A percentile compares a stretch with the other conserved stretches of the same genome.
Conservation (phyloP, 2,888 invertebrate genomes). For the Drosophila quinaria region DNA sequence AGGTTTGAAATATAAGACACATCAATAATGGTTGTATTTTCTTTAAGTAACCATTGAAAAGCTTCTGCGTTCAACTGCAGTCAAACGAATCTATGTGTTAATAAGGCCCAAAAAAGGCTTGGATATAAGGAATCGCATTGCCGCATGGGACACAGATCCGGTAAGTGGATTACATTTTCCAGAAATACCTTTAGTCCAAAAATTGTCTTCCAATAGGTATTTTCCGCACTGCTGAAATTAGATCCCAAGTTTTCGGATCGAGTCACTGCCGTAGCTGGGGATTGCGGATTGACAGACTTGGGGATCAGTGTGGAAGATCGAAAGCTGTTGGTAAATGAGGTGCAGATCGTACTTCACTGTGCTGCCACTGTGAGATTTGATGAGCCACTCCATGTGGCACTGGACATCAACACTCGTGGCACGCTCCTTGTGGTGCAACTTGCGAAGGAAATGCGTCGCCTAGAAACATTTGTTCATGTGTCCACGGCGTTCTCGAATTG, state of each 20-base stretch:
- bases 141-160: conserved; percentile 89
- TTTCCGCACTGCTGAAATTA: conserved; percentile 57
- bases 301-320: conserved; percentile 84
- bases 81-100: conserved; percentile 87
- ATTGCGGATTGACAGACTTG: conserved; percentile 82
- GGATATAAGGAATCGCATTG: conserved; percentile 87
- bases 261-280: conserved; percentile 83
- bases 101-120: conserved; percentile 88
- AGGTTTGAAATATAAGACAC: background rate
- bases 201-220: conserved; percentile 47
- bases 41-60: conserved; percentile 86
- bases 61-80: conserved; percentile 87
- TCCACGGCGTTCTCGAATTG: conserved; percentile 90
- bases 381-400: conserved; percentile 89
- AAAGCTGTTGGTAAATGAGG: conserved; percentile 70
- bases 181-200: background rate
- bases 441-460: conserved; percentile 86
- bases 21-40: background rate
- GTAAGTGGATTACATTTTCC: conserved; percentile 82
- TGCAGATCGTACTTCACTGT: conserved; percentile 91
- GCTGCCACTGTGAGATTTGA: conserved; percentile 95
- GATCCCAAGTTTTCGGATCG: conserved; percentile 77
- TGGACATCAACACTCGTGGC: conserved; percentile 90
- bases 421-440: conserved; percentile 88
- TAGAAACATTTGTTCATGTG: conserved; percentile 88